Evolutionary conservation across 2,888 invertebrate genomes (phyloP).

Genomic region (Cecidostiba fungosa): DNA sequence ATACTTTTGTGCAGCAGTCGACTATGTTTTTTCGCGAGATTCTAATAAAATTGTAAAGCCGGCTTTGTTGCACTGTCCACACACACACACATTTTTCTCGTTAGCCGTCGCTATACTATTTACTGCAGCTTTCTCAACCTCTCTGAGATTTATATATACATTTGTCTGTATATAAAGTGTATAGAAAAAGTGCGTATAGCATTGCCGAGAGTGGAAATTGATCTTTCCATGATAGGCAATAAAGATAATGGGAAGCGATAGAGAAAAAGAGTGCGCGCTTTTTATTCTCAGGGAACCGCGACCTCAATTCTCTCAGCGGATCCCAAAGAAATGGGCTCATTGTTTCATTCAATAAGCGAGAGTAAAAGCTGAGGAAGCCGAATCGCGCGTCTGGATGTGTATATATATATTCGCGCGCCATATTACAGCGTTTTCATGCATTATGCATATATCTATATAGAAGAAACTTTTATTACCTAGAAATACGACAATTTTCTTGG

Average conservation of each 20-base stretch:
- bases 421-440: not conserved
- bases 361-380: not conserved
- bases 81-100: not conserved
- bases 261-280: not conserved
- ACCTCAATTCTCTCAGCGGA: not conserved
- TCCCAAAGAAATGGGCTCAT: not conserved
- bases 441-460: not conserved
- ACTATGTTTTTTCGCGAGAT: not conserved
- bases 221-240: not conserved
- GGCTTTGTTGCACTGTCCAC: not conserved
- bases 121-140: not conserved
- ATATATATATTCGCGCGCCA: not conserved
- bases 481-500: slow-evolving; percentile 3
- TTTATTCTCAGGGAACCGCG: not conserved
- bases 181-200: not conserved
- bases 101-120: not conserved
- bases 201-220: not conserved
- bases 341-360: slow-evolving; percentile 2
- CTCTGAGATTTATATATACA: not conserved
- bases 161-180: not conserved
- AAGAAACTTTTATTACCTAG: slow-evolving; percentile 18
- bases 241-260: not conserved
- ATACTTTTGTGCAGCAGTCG: not conserved
- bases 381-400: not conserved
- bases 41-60: slow-evolving; percentile 2